These are phyloP conservation scores for Linepithema humile DNA, from an alignment of 1,140 invertebrate genomes.

Conservation along the genomic window DNA sequence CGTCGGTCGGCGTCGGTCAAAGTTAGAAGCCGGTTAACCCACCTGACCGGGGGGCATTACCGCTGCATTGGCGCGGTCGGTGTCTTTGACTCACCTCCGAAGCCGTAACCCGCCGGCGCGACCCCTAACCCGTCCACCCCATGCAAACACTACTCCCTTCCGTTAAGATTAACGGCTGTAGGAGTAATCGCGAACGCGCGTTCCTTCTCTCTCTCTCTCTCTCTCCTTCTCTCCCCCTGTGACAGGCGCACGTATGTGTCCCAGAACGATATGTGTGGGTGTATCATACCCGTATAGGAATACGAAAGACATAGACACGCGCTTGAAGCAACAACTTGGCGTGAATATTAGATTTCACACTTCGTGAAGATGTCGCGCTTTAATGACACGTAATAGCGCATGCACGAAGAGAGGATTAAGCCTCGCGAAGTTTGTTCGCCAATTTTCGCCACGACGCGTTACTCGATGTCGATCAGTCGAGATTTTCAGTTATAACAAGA, in stretches of 20 bases:
- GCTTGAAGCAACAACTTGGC: constrained; percentile 38
- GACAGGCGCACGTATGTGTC: not conserved
- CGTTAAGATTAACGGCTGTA: constrained; percentile 44
- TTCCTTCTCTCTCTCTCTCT: not conserved
- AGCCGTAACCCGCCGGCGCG: constrained; percentile 13
- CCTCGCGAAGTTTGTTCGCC: not conserved
- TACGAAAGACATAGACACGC: not conserved
- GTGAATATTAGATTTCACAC: constrained; percentile 57
- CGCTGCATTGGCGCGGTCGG: constrained; percentile 20
- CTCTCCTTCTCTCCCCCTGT: not conserved
- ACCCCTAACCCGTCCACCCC: not conserved
- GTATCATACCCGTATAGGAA: not conserved
- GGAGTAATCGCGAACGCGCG: not conserved
- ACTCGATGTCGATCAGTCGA: not conserved
- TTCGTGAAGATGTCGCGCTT: constrained; percentile 44
- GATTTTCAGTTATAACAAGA: not conserved
- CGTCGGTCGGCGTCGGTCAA: constrained; percentile 28
- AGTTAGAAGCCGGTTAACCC: constrained; percentile 60
- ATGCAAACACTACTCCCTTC: constrained; percentile 19
- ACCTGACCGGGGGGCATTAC: constrained; percentile 47
- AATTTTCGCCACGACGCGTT: not conserved
- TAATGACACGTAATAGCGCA: constrained; percentile 48
- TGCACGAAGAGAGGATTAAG: constrained; percentile 23
- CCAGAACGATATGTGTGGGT: not conserved
- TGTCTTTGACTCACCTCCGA: constrained; percentile 44